Evolutionary conservation across 1,140 invertebrate genomes (phyloP).

Genomic region (Nephotettix cincticeps): DNA sequence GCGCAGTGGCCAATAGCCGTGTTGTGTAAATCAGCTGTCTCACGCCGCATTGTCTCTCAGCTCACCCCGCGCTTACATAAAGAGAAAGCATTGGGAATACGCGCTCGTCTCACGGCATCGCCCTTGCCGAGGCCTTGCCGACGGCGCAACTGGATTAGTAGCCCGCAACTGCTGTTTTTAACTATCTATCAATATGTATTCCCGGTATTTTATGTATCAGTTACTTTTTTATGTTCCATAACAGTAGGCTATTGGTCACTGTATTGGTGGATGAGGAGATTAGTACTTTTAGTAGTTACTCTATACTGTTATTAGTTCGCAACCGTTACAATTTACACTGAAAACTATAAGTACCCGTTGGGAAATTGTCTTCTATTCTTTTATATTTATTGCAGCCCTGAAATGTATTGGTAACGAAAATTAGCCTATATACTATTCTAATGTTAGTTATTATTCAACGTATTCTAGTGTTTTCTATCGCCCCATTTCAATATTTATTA

Average conservation of each 20-base stretch:
- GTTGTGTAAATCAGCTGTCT: conserved; percentile 5
- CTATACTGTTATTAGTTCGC: neutral
- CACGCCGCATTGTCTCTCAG: neutral
- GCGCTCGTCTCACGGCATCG: neutral
- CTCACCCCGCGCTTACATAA: neutral
- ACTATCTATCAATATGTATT: neutral
- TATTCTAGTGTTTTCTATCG: no score
- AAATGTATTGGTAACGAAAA: no score
- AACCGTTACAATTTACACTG: neutral
- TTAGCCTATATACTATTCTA: no score
- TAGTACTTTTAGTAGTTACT: neutral
- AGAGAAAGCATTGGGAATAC: neutral
- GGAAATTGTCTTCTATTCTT: no score
- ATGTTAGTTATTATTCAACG: no score
- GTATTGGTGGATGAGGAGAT: neutral
- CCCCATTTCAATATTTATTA: no score
- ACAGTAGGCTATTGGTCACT: neutral
- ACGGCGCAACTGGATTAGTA: neutral
- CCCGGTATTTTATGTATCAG: neutral
- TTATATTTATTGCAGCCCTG: no score
- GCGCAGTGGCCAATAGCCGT: neutral
- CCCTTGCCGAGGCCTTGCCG: neutral
- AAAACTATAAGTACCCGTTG: no score
- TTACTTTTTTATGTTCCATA: neutral
- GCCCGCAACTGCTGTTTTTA: neutral